Evolutionary conservation across 1,140 invertebrate genomes (phyloP).

Genomic region (Amphibalanus amphitrite): DNA sequence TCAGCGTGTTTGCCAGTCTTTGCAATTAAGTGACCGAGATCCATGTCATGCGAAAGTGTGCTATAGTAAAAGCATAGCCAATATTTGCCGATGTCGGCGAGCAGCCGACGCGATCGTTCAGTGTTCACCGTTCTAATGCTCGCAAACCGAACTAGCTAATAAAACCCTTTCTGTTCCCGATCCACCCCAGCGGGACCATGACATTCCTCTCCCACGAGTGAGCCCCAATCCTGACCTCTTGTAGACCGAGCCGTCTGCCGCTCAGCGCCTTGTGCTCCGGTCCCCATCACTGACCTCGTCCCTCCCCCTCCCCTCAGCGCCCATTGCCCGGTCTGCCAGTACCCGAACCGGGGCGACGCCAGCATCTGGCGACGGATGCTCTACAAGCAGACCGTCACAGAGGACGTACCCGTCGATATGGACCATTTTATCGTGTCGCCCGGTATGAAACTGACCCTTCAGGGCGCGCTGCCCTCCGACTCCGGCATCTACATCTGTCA

Average conservation of each 20-base stretch:
- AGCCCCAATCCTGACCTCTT: too few relatives aligned
- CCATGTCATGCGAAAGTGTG: not conserved
- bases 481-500: not conserved
- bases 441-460: not conserved
- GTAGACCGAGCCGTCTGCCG: too few relatives aligned
- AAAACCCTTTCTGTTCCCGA: too few relatives aligned
- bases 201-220: too few relatives aligned
- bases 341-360: not conserved
- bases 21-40: not conserved
- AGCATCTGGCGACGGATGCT: not conserved
- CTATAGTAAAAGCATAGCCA: not conserved
- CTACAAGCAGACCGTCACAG: not conserved
- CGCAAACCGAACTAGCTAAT: too few relatives aligned
- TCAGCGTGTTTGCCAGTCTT: not conserved
- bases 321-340: not conserved
- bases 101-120: too few relatives aligned
- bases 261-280: too few relatives aligned
- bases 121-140: too few relatives aligned
- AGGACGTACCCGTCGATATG: conserved; percentile 2
- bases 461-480: not conserved
- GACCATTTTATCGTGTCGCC: not conserved
- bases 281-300: too few relatives aligned
- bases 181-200: too few relatives aligned
- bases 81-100: too few relatives aligned
- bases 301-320: not conserved